phyloP scores from a whole-genome alignment of 2,888 invertebrate species.

The Seladonia tumulorum region DNA sequence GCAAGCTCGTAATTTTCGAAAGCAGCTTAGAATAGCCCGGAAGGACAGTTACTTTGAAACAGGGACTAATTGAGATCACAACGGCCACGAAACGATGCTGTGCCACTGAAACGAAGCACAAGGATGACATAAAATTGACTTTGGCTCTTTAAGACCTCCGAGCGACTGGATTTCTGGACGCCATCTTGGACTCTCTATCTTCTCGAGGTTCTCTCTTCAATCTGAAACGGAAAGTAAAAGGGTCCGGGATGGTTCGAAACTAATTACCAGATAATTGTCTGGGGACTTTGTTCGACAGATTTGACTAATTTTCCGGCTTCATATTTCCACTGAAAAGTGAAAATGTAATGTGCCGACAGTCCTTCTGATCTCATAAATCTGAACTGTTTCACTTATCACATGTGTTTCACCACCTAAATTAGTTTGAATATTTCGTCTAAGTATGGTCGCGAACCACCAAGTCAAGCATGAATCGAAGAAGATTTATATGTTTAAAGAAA shows the following conservation, averaged over 20 bases:
- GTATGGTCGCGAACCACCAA: too few species aligned
- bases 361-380: too few species aligned
- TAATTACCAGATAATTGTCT: neutral
- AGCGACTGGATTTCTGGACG: neutral
- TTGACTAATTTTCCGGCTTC: neutral
- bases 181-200: neutral
- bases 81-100: too few species aligned
- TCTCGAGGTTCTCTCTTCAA: neutral
- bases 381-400: too few species aligned
- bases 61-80: slow-evolving; percentile 29
- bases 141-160: neutral
- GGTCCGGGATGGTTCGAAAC: neutral
- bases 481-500: too few species aligned
- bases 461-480: too few species aligned
- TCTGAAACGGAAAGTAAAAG: neutral
- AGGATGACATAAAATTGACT: neutral
- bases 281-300: neutral
- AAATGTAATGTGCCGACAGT: neutral
- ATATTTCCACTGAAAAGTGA: neutral
- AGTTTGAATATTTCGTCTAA: too few species aligned
- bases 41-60: slow-evolving; percentile 36
- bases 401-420: too few species aligned
- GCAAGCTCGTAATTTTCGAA: slow-evolving; percentile 43
- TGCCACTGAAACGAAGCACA: neutral
- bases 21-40: slow-evolving; percentile 27